These are phyloP conservation scores for Lasiurus cinereus DNA, from an alignment of 2,113 vertebrate genomes.

Conservation along the genomic window DNA sequence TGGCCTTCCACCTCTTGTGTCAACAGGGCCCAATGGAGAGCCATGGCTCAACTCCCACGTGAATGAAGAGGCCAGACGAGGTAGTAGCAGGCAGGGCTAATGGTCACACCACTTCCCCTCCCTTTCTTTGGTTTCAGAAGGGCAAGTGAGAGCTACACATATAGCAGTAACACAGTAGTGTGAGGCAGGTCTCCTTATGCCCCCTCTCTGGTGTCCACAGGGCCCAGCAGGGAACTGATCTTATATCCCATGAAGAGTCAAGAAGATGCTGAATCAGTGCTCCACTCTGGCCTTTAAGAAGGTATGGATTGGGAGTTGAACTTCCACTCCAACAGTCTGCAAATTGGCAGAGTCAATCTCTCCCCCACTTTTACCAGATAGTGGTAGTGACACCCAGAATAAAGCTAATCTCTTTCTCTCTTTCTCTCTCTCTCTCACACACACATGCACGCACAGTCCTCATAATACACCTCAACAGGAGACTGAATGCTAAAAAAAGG, in stretches of 20 bases:
- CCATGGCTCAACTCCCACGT: background rate
- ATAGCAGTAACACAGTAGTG: background rate
- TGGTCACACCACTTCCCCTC: background rate
- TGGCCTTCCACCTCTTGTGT: background rate
- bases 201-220: background rate
- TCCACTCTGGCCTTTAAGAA: background rate
- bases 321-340: background rate
- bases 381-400: background rate
- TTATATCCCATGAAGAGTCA: too few species aligned
- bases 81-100: background rate
- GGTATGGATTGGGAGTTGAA: background rate
- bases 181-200: background rate
- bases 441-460: background rate
- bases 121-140: background rate
- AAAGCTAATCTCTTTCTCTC: background rate
- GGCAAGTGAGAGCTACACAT: background rate
- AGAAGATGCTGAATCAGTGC: background rate
- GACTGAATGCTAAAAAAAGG: background rate
- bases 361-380: background rate
- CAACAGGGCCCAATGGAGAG: background rate
- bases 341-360: background rate
- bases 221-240: background rate
- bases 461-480: background rate
- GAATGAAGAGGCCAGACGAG: background rate
- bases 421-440: background rate